Base-by-base conservation (phyloP, 1,140 invertebrate genomes). In the Notospermus geniculatus region DNA sequence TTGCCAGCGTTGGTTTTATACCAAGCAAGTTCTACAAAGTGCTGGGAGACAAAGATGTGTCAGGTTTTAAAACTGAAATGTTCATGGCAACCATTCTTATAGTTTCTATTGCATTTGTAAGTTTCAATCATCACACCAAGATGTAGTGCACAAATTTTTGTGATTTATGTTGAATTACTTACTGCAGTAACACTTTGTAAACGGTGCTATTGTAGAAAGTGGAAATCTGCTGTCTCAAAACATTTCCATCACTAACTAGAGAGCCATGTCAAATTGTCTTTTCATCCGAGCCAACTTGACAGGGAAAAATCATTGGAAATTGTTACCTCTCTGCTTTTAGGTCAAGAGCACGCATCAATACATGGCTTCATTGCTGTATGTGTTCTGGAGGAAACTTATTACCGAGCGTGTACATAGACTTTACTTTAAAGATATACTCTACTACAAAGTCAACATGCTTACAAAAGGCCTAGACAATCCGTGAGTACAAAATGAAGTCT, bases 1-100 rank as follows among this genome's bases (percentile, higher is more conserved):
- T 83, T 30, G 86, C 85, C 66, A 74, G 81, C 63, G 80, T 86
- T 56, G 85, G 85, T 13, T 62, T 85, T 2, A 76, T 86, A 28
- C 73, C 84, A 2, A 84, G 84, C 61, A 72, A 77, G 46, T 86
- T 80, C 71, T 86, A 85, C 69, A 76, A 79, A 65, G 80, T 83
- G 4, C 70, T 86, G 13, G 81, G 80, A 1, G 72, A 82, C n/a
- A 83, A 83, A 63, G 81, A 86, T 69, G 61, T 70, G 23, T 23
- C 69, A 22, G 80, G 70, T 5, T 86, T 86, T 68, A 72, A 70
- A 60, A 63, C 57, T 9, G 73, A 78, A 23, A 79, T 81, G 17
- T 32, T 80, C 0, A 71, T 71, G 32, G 72, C 83, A 29, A 23
- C 81, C 9, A 57, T 72, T n/a, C 68, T 85, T 1, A 84, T 86